Base-by-base conservation (phyloP, 2,888 invertebrate genomes). In the Catocala nupta region DNA sequence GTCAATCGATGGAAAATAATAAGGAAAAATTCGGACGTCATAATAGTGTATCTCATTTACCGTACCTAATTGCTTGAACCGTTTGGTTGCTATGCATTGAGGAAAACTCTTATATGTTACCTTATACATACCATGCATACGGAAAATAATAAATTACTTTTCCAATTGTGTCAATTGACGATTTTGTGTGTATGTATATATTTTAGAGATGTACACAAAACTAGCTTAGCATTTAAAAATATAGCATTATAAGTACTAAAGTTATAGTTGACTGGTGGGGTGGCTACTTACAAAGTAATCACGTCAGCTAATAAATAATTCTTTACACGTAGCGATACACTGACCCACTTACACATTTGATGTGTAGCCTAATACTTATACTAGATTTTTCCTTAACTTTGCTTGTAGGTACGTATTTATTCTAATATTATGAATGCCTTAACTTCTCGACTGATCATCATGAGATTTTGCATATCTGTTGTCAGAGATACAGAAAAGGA, bases 301-400 rank as follows among this genome's bases (percentile, higher is more conserved):
- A 51, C 49, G 57, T 49, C 42, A 25, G 42, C 56, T 53, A 62
- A 62, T 62, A 62, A 62, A 62, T 62, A 62, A 62, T 62, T 62
- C 62, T 62, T 34, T 42, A 49, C 62, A 53, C 34, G 57, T 57
- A 39, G 54, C 34, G 12, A 54, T 58, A 62, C 43, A 52, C 48
- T 62, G 62, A 62, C 62, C 62, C 42, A 62, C 62, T 50, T 60
- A 50, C 44, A 36, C 55, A 49, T 39, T 47, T 33, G 39, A 55
- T 36, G 42, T 55, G 10, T 44, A 36, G 44, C 55, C 43, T 11
- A 8, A 49, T 50, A 13, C 33, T 42, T 9, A 36, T 58, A 39
- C 12, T 58, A 44, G 48, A 48, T 10, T 25, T 25, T 16, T 1
- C 13, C 9, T 25, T 25, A n/a, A 11, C 10, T n/a, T 11, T 25